Evolutionary conservation across 1,140 invertebrate genomes (phyloP), one percentile per base, ranked within the genome.

Genomic region (Dreissena rostriformis): DNA sequence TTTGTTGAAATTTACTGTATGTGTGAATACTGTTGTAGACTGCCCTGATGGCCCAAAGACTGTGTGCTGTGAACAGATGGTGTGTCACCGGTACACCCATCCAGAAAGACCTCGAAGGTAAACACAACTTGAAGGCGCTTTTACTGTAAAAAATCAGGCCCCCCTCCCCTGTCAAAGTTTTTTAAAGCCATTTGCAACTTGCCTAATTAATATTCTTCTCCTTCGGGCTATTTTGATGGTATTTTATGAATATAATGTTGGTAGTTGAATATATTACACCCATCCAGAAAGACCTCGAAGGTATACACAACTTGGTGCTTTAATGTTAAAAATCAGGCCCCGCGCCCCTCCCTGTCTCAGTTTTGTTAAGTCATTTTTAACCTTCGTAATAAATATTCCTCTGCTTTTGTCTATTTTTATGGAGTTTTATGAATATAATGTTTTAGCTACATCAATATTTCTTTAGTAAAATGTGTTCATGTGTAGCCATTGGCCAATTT

Each of bases 61-160:
- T 97, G 28, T 89, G 90, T 24, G 95, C 95, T 8, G 88, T 95
- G 11, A 95, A 96, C 92, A 94, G 95, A 74, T 97, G 97, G 97
- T 96, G 96, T 82, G 95, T 97, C 1, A 96, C 96, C 39, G 96
- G 96, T 28, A 97, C 96, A 0, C 96, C 96, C 1, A 95, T 97
- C 71, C 95, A 96, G 87, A 95, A 95, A 90, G 93, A 94, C 83
- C 86, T 96, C 19, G 91, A 95, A 90, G 95, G 95, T 95, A 91
- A 80, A 68, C 75, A 72, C 66, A 15, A 57, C 15, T 10, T n/a
- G n/a, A n/a, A n/a, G n/a, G n/a, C n/a, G n/a, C 10, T 19, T 0
- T 81, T 10, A 22, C 49, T 39, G 12, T 14, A 15, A 17, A 14
- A 68, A 68, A 14, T 68, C 24, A 68, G 66, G 12, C 17, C 26